Percentiles rank a stretch among this genome's conserved stretches.
These are phyloP conservation scores for Rhogogaster chlorosoma DNA, from an alignment of 2,888 invertebrate species.

Conservation along the genomic window DNA sequence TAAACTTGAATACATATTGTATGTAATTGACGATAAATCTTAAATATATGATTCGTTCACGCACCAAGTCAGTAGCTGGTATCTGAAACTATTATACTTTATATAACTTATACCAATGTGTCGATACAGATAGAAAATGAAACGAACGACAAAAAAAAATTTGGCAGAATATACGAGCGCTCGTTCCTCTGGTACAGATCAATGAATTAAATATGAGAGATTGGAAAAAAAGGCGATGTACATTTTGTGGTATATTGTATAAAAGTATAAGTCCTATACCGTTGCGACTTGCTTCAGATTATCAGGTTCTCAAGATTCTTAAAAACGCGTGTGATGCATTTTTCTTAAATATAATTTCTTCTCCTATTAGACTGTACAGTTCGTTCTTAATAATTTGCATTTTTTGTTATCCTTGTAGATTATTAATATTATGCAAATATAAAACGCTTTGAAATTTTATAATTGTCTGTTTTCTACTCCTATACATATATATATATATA, in stretches of 20 bases:
- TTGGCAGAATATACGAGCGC: background rate
- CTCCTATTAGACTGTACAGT: background rate
- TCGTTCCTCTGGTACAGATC: constrained; percentile 26
- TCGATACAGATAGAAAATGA: background rate
- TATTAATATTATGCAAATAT: background rate
- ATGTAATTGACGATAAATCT: background rate
- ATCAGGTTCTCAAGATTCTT: background rate
- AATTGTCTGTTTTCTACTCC: background rate
- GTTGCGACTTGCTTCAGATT: background rate
- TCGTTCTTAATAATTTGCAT: background rate
- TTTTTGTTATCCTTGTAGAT: background rate
- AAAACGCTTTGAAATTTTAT: background rate
- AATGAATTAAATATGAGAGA: background rate
- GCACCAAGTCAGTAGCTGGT: constrained; percentile 14
- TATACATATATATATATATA: background rate
- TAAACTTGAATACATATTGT: background rate
- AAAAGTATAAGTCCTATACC: background rate
- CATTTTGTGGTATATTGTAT: background rate
- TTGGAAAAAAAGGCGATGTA: background rate
- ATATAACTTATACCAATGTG: background rate
- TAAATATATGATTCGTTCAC: background rate
- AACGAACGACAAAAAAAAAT: background rate
- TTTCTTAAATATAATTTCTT: too few relatives aligned
- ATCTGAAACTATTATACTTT: background rate
- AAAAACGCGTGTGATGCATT: background rate